These are phyloP conservation scores for Hemibagrus guttatus DNA, from an alignment of 2,797 vertebrate genomes.

Conservation along the genomic window DNA sequence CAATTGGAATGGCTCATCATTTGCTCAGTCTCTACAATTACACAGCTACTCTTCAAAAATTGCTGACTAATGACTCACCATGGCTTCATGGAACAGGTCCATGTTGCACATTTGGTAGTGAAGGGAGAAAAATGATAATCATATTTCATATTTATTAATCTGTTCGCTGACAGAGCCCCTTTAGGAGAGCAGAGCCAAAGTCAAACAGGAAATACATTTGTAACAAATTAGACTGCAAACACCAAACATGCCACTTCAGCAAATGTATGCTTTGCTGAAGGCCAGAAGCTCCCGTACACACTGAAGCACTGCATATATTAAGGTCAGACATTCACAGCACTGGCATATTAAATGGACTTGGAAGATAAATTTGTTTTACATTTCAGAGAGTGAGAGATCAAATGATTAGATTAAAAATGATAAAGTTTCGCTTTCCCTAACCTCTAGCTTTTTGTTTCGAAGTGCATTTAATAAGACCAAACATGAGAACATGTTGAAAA, in stretches of 20 bases:
- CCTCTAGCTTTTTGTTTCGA: not conserved
- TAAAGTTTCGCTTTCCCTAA: not conserved
- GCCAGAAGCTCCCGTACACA: conserved; percentile 21
- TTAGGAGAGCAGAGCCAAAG: conserved; percentile 39
- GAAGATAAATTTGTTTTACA: conserved; percentile 35
- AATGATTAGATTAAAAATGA: conserved; percentile 6
- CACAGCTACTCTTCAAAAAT: conserved; percentile 3
- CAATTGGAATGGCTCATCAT: not conserved
- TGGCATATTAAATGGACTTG: conserved; percentile 41
- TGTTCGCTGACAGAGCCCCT: conserved; percentile 47
- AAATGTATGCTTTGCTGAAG: conserved; percentile 32
- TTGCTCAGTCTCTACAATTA: not conserved
- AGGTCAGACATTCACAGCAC: conserved; percentile 17
- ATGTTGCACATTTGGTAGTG: conserved; percentile 30
- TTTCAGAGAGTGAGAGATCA: conserved; percentile 12
- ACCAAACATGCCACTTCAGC: conserved; percentile 50
- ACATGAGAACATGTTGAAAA: not conserved
- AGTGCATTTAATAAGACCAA: not conserved
- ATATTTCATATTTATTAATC: conserved; percentile 55
- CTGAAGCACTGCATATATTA: conserved; percentile 33
- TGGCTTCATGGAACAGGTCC: conserved; percentile 22
- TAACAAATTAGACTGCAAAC: conserved; percentile 50
- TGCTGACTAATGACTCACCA: conserved; percentile 28
- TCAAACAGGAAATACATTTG: conserved; percentile 47
- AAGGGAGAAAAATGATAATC: conserved; percentile 35